Evolutionary conservation across 2,888 invertebrate genomes (phyloP), one percentile per base, ranked within the genome.

Genomic region (Nebria salina): DNA sequence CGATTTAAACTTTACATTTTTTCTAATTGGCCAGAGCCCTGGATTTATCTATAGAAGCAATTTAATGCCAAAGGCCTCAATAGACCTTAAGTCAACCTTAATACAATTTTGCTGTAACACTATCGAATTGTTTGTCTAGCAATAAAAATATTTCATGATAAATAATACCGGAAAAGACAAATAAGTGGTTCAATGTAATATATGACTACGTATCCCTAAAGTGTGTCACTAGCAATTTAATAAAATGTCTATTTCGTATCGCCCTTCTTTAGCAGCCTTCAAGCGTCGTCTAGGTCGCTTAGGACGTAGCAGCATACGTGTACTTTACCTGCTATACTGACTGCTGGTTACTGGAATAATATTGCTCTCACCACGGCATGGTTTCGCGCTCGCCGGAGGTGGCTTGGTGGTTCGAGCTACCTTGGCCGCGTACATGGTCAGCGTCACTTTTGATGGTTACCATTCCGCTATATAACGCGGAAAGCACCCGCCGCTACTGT

Each of bases 391-490:
- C 9, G 70, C 70, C 70, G 70, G 34, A 73, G 73, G 41, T 34
- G 41, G 73, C 26, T 34, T 41, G 73, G 68, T 68, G 68, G 70
- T 70, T 43, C 64, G 43, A 54, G 42, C 74, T 42, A 79, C 79
- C 79, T 79, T 75, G 75, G 75, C 64, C 75, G 75, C 80, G 65
- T 64, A 26, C 80, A 80, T 70, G 80, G 80, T 64, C 80, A 64
- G 8, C 54, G 54, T 75, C 42, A 41, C 75, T 64, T 64, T 65
- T 70, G 75, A 70, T 73, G 75, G 70, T 70, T 70, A 26, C 79
- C 70, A 73, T 65, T 72, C 72, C 75, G 75, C 75, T 80, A 80
- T 80, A 80, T 75, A 80, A 80, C 75, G 70, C 78, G 72, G 78
- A 65, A 78, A 78, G 78, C 43, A 66, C 68, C 70, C 75, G 72